A percentile compares a stretch with the other conserved stretches of the same genome.
phyloP scores from a whole-genome alignment of 2,888 invertebrate genomes.

The Drosophila merina region DNA sequence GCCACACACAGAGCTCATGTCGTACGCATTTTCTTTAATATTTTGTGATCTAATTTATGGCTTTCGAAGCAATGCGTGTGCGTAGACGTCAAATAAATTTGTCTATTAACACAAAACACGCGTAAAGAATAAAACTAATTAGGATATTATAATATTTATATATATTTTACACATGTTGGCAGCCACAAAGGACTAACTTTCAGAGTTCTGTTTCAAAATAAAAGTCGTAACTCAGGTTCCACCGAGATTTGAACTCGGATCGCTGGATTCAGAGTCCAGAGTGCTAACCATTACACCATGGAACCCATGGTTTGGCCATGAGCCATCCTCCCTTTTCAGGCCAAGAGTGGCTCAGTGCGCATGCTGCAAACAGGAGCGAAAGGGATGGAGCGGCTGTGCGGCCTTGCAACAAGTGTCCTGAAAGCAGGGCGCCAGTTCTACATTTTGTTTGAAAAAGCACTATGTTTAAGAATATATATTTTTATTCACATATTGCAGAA shows the following conservation, averaged over 20 bases:
- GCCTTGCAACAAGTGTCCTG: neutral
- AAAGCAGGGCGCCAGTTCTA: neutral
- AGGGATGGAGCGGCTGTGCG: constrained; percentile 2
- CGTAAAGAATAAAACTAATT: constrained; percentile 2
- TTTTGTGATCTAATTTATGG: constrained; percentile 60
- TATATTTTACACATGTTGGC: neutral
- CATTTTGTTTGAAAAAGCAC: too few species aligned
- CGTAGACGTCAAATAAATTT: constrained; percentile 45
- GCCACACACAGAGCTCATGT: constrained; percentile 4
- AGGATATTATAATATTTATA: neutral
- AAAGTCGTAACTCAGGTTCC: constrained; percentile 76
- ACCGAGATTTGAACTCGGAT: constrained; percentile 85
- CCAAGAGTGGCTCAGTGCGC: constrained; percentile 52
- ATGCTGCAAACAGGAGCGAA: constrained; percentile 37
- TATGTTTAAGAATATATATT: neutral
- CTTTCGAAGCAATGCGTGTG: constrained; percentile 56
- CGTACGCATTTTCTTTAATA: constrained; percentile 47
- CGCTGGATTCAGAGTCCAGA: constrained; percentile 84
- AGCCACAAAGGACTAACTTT: too few species aligned
- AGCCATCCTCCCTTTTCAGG: constrained; percentile 43
- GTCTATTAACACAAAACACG: constrained; percentile 34
- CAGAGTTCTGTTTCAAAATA: neutral
- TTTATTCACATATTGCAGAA: neutral
- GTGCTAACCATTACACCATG: constrained; percentile 84
- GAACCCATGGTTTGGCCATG: constrained; percentile 70